phyloP scores from a whole-genome alignment of 35 echinoderm and acorn worm species.

The Holothuria glaberrima region DNA sequence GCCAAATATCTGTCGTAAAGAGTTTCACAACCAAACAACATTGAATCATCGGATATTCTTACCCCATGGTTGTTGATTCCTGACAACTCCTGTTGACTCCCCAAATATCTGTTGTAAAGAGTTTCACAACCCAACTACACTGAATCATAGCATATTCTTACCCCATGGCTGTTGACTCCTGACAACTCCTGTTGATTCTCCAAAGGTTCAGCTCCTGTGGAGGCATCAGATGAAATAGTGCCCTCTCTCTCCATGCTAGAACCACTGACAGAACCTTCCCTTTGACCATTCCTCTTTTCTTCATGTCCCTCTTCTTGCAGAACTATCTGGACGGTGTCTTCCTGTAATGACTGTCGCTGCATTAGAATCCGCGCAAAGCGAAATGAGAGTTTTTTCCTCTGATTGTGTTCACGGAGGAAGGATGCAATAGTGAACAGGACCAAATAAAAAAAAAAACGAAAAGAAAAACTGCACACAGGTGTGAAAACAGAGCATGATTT shows the following conservation, averaged over 20 bases:
- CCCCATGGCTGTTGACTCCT: constrained; percentile 18
- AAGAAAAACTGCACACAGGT: constrained; percentile 37
- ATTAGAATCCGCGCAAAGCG: constrained; percentile 66
- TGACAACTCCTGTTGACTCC: neutral
- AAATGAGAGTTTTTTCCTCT: constrained; percentile 51
- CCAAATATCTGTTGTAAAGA: too few species aligned
- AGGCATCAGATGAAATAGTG: constrained; percentile 19
- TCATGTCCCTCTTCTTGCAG: constrained; percentile 22
- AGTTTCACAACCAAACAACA: too few species aligned
- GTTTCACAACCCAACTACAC: too few species aligned
- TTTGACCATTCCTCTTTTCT: neutral
- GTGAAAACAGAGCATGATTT: constrained; percentile 2
- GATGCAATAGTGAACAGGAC: constrained; percentile 43
- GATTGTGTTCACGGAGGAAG: constrained; percentile 17
- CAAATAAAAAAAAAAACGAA: constrained; percentile 5
- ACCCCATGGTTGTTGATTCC: constrained; percentile 10
- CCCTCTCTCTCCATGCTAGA: constrained; percentile 13
- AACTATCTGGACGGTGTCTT: constrained; percentile 17
- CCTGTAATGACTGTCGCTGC: constrained; percentile 3
- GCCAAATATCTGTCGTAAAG: too few species aligned
- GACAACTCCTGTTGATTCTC: neutral
- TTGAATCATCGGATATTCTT: neutral
- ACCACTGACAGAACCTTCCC: neutral
- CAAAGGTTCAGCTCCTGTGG: neutral
- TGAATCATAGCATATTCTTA: neutral